phyloP scores from a whole-genome alignment of 2,113 vertebrate species.

The Urocitellus parryii region DNA sequence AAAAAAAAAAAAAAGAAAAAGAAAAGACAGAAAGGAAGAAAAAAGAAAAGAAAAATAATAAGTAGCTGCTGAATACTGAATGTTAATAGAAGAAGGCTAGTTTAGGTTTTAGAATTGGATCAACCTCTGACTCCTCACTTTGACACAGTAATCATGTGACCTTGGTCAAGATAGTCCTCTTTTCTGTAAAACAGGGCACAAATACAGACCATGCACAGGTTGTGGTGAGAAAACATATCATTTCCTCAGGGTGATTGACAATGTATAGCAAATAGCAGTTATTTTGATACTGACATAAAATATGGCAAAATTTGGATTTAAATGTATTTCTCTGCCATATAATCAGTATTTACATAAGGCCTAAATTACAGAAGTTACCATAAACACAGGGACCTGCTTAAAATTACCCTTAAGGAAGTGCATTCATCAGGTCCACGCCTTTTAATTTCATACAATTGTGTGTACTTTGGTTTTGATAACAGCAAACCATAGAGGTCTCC shows the following conservation, averaged over 20 bases:
- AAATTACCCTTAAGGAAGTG: constrained; percentile 26
- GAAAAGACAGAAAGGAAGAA: no score
- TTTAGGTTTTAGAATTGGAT: neutral
- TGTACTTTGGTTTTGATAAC: neutral
- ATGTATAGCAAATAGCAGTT: neutral
- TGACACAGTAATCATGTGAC: neutral
- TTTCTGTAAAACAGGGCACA: neutral
- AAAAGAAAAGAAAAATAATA: no score
- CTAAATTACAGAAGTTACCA: neutral
- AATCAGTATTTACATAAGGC: neutral
- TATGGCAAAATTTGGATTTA: neutral
- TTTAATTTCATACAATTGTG: neutral
- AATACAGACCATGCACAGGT: neutral
- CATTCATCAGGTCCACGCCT: neutral
- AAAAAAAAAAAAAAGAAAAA: no score
- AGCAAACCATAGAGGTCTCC: neutral
- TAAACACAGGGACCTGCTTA: neutral
- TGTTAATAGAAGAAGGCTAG: neutral
- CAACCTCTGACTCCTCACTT: neutral
- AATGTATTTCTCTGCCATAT: neutral
- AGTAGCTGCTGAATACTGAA: neutral
- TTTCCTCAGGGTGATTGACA: neutral
- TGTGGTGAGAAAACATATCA: neutral
- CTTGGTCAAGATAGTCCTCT: neutral
- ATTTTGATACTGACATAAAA: neutral